These are phyloP conservation scores for Osmerus mordax DNA, from an alignment of 2,113 vertebrate species.

Conservation along the genomic window DNA sequence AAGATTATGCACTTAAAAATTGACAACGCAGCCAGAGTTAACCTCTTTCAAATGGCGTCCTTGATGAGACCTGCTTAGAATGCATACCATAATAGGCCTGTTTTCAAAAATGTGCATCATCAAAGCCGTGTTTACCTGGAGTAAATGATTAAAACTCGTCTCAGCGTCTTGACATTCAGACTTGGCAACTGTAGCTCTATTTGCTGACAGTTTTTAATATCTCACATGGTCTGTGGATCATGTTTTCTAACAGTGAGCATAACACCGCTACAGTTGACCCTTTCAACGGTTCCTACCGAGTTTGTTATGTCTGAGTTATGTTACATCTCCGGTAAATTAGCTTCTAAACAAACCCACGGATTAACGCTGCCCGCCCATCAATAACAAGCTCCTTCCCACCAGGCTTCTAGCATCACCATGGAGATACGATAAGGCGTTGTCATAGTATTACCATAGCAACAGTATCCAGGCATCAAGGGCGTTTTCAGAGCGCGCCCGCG, in stretches of 20 bases:
- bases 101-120: too few relatives aligned
- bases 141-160: background rate
- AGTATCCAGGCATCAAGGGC: slow-evolving; percentile 8
- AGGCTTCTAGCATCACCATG: slow-evolving; percentile 14
- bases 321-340: too few relatives aligned
- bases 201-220: background rate
- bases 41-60: too few relatives aligned
- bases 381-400: background rate
- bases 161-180: background rate
- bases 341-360: too few relatives aligned
- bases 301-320: too few relatives aligned
- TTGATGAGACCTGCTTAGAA: too few relatives aligned
- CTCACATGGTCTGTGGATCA: background rate
- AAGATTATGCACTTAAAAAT: too few relatives aligned
- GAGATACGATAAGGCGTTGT: slow-evolving; percentile 30
- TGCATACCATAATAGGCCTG: too few relatives aligned
- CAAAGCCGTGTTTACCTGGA: background rate
- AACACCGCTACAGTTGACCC: background rate
- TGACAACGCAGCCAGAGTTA: too few relatives aligned
- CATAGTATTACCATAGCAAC: slow-evolving; percentile 37
- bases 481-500: background rate
- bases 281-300: too few relatives aligned
- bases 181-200: background rate
- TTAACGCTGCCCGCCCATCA: too few relatives aligned
- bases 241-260: background rate